A percentile compares a stretch with the other conserved stretches of the same genome.
phyloP scores from a whole-genome alignment of 2,888 invertebrate species.

The Acrobasis consociella region DNA sequence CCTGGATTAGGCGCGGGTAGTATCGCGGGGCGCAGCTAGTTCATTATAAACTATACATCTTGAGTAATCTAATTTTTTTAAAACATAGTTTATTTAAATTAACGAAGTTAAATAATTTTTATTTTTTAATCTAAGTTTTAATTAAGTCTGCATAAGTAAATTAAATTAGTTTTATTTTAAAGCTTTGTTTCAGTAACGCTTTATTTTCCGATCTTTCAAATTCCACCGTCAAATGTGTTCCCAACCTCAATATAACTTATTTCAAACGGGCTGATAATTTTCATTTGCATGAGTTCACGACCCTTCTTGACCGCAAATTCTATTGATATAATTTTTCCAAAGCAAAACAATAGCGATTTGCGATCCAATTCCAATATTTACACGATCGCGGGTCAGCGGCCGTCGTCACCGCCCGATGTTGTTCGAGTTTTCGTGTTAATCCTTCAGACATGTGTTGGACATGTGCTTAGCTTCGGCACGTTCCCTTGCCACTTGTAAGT shows the following conservation, averaged over 20 bases:
- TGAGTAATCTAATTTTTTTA: too few species aligned
- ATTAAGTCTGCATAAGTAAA: background rate
- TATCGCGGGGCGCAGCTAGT: too few species aligned
- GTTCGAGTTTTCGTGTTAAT: background rate
- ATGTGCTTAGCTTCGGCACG: background rate
- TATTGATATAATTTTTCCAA: background rate
- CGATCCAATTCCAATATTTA: background rate
- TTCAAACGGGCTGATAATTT: too few species aligned
- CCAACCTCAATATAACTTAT: too few species aligned
- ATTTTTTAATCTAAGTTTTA: background rate
- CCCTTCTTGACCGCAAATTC: constrained; percentile 13
- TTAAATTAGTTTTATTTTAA: too few species aligned
- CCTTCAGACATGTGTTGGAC: background rate
- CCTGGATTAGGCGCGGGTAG: too few species aligned
- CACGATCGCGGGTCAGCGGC: background rate
- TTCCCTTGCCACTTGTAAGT: background rate
- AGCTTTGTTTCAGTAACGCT: too few species aligned
- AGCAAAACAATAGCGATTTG: background rate
- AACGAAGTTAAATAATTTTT: background rate
- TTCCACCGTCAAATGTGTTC: too few species aligned
- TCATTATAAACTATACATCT: too few species aligned
- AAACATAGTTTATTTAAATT: too few species aligned
- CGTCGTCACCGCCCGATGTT: background rate
- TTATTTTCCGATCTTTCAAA: too few species aligned
- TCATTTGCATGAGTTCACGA: too few species aligned